Base-by-base conservation (phyloP, 2,797 vertebrate genomes). In the Amazonetta brasiliensis region DNA sequence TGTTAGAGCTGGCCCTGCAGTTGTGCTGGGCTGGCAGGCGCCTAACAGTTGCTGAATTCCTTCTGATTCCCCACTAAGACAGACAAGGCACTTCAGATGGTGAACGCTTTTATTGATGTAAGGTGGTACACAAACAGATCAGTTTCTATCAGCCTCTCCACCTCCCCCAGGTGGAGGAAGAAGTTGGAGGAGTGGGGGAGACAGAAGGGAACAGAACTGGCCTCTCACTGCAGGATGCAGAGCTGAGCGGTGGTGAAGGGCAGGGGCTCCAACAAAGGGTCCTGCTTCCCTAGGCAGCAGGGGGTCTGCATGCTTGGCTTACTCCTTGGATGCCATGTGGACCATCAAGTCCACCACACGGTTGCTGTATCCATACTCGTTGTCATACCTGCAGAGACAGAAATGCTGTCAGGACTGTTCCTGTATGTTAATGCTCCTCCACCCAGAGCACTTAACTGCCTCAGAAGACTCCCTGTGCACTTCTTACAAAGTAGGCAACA, bases 331-430 rank as follows among this genome's bases (percentile, higher is more conserved):
- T 55, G 98, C 97, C 99, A 99, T 99, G 98, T 99, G 98, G 81
- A 97, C 98, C 98, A 99, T 98, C 92, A 99, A 98, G 98, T 99
- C 99, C 84, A 99, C 98, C 59, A 99, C 99, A 44, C 99, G 98
- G 98, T 98, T 98, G 98, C 99, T 99, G 98, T 99, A 99, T 74
- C 97, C 99, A 1, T 98, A 99, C 97, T 99, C 99, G 1, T 99
- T 99, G 98, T 99, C 99, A 52, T 99, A 99, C 99, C 99, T 99
- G 95, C 26, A 14, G 62, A 73, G 60, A 44, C 10, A 17, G 3
- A 54, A 78, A 30, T 0, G 3, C 28, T 30, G 28, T 76, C 52
- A 56, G 44, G 58, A 39, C 43, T 3, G 0, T 41, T 55, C 50
- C 13, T 33, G 7, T 15, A 21, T 20, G 3, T 18, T 75, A n/a